phyloP scores from a whole-genome alignment of 2,888 invertebrate genomes.

The Thysanoteuthis rhombus region DNA sequence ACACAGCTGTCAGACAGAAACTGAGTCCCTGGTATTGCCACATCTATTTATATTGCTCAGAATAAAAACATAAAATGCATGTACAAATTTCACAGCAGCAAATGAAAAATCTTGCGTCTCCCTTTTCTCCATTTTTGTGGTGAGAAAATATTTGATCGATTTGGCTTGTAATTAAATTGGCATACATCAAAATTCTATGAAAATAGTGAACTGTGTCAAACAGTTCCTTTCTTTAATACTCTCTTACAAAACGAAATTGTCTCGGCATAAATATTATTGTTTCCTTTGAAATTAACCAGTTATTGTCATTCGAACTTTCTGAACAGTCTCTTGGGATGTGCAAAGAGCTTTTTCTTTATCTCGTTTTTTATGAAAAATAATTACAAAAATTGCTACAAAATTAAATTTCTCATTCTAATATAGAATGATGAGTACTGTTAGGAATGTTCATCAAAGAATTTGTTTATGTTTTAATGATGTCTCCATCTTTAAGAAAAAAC shows the following conservation, averaged over 20 bases:
- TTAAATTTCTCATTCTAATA: neutral
- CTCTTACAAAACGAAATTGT: neutral
- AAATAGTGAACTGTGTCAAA: neutral
- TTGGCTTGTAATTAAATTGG: neutral
- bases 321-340: neutral
- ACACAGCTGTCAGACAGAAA: no score
- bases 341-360: neutral
- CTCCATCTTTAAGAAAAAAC: no score
- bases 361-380: neutral
- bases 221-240: neutral
- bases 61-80: no score
- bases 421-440: neutral
- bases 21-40: no score
- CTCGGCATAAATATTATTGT: neutral
- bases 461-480: neutral
- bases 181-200: neutral
- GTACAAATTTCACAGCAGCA: no score
- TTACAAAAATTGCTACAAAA: neutral
- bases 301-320: neutral
- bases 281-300: neutral
- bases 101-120: no score
- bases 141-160: no score
- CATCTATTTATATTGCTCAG: no score
- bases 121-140: no score
- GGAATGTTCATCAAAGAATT: neutral